Conservation (phyloP, 1,140 invertebrate species). For the Musca vetustissima region DNA sequence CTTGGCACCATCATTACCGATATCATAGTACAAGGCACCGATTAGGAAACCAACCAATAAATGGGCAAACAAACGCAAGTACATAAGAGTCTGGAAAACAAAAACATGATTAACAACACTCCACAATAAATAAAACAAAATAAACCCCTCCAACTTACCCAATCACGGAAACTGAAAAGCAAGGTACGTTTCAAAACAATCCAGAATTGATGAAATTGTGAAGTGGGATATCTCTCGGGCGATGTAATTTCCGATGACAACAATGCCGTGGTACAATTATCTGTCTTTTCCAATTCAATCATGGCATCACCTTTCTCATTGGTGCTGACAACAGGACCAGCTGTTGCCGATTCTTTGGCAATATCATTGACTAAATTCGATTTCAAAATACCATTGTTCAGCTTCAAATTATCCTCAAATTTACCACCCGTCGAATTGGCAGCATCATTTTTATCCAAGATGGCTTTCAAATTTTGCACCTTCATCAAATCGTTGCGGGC, state of each 20-base stretch:
- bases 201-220: conserved; percentile 78
- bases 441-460: conserved; percentile 59
- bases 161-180: conserved; percentile 79
- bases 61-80: conserved; percentile 89
- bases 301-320: conserved; percentile 52
- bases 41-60: conserved; percentile 89
- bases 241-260: conserved; percentile 63
- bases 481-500: conserved; percentile 58
- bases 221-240: conserved; percentile 73
- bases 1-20: conserved; percentile 91
- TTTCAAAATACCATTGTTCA: conserved; percentile 47
- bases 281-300: conserved; percentile 63
- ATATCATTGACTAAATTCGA: conserved; percentile 69
- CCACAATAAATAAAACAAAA: conserved; percentile 9
- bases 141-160: conserved; percentile 69
- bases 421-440: conserved; percentile 58
- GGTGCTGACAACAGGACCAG: conserved; percentile 37
- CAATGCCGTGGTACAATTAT: conserved; percentile 67
- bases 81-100: conserved; percentile 81
- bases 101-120: conserved; percentile 11
- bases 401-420: conserved; percentile 56
- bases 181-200: conserved; percentile 76
- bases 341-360: conserved; percentile 60
- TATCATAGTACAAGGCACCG: conserved; percentile 88
- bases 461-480: conserved; percentile 48